phyloP scores from a whole-genome alignment of 2,797 vertebrate species.

The Pteropus rufus region DNA sequence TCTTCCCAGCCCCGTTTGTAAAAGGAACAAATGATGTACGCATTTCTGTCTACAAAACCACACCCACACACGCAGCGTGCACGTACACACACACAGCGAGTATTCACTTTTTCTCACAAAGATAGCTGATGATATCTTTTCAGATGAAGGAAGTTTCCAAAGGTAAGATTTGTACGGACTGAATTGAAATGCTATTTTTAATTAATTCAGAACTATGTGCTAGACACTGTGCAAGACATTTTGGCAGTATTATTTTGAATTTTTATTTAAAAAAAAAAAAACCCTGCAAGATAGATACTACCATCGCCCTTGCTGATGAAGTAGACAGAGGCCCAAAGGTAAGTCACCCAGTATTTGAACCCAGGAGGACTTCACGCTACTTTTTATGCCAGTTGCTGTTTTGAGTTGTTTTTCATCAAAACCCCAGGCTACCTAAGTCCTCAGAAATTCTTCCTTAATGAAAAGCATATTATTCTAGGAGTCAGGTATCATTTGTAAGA shows the following conservation, averaged over 20 bases:
- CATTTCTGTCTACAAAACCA: neutral
- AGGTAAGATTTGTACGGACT: neutral
- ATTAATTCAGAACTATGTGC: neutral
- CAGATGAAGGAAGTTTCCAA: neutral
- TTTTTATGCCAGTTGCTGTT: neutral
- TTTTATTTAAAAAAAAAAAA: neutral
- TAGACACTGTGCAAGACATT: neutral
- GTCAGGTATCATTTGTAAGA: neutral
- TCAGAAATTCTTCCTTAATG: conserved; percentile 17
- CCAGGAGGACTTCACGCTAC: neutral
- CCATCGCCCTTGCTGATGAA: neutral
- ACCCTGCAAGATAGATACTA: neutral
- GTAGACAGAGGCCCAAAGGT: neutral
- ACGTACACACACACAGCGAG: neutral
- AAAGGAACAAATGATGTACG: neutral
- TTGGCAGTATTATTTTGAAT: neutral
- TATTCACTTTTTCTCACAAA: no score
- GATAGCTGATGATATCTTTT: neutral
- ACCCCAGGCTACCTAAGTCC: neutral
- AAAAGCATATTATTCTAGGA: neutral
- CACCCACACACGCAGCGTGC: neutral
- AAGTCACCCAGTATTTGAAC: neutral
- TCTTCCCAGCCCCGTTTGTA: neutral
- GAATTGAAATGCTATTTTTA: neutral
- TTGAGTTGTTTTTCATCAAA: neutral